Evolutionary conservation across 2,888 invertebrate species (phyloP), one percentile per base, ranked within the genome.

Genomic region (Desoria tigrina): DNA sequence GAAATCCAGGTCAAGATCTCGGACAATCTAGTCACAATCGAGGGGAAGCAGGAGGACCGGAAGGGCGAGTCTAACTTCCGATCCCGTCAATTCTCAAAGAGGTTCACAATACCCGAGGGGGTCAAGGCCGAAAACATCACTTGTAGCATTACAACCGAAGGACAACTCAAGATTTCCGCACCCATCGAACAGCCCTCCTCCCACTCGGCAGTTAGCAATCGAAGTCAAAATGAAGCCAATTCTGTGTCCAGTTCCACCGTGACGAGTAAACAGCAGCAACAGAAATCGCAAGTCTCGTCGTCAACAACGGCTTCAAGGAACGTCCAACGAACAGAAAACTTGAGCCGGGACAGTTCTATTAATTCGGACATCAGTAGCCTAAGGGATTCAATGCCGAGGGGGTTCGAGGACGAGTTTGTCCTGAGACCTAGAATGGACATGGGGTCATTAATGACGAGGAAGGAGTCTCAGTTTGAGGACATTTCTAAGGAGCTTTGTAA

Each of bases 21-120:
- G 3, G 63, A 71, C 57, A 65, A 55, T 32, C 61, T 58, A 4
- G 51, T 71, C 11, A 61, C 42, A 18, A 62, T 68, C 9, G 21
- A 26, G 2, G 71, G 66, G 14, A 65, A 55, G 28, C 65, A 67
- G 42, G 69, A 69, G 37, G 63, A 63, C 18, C 42, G 39, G 7
- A 49, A 51, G 2, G 55, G 59, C 21, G 54, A 56, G 18, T 59
- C 54, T 1, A 45, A 56, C 4, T 60, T 51, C 32, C 54, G 59
- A 11, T 32, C 26, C 16, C 61, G 63, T n/a, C 61, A 63, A 11
- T 68, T 71, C 56, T 61, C 37, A 61, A 56, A 68, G 14, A 62
- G 54, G 21, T 66, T 68, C 60, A 65, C 54, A 6, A 68, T 71
- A 16, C 71, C 71, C 1, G 21, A 3, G 7, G 71, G 71, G 3